A percentile compares a stretch with the other conserved stretches of the same genome.
Conservation (phyloP, 2,797 vertebrate genomes). For the Urosaurus nigricauda region DNA sequence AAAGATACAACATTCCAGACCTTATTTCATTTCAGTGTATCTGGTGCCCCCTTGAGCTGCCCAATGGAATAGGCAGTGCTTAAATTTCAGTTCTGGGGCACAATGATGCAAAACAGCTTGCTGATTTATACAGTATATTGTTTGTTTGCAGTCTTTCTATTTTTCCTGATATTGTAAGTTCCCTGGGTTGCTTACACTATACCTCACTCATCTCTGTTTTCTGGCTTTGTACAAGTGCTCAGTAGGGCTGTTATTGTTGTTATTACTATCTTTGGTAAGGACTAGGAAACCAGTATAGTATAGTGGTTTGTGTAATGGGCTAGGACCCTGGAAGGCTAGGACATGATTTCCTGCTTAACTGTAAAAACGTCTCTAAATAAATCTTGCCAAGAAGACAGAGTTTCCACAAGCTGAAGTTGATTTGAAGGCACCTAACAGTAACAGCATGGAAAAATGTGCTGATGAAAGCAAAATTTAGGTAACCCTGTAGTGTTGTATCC, state of each 20-base stretch:
- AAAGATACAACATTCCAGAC: not conserved
- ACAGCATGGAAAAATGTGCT: not conserved
- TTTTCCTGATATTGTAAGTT: too few relatives aligned
- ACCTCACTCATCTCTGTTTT: not conserved
- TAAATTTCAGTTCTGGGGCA: not conserved
- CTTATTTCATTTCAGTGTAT: conserved; percentile 19
- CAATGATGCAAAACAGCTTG: too few relatives aligned
- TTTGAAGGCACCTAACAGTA: too few relatives aligned
- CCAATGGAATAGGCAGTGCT: not conserved
- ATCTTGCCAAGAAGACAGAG: too few relatives aligned
- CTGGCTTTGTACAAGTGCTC: too few relatives aligned
- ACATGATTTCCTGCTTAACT: too few relatives aligned
- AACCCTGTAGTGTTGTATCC: not conserved
- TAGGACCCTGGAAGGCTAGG: too few relatives aligned
- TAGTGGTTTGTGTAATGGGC: too few relatives aligned
- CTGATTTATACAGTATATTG: not conserved
- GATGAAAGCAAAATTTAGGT: not conserved
- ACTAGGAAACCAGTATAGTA: not conserved
- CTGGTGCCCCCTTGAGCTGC: conserved; percentile 18
- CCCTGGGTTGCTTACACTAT: not conserved
- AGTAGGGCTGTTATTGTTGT: not conserved
- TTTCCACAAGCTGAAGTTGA: too few relatives aligned
- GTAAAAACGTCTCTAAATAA: too few relatives aligned
- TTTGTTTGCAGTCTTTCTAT: not conserved
- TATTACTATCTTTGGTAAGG: not conserved